Evolutionary conservation across 1,140 invertebrate species (phyloP).

Genomic region (Cydia splendana): DNA sequence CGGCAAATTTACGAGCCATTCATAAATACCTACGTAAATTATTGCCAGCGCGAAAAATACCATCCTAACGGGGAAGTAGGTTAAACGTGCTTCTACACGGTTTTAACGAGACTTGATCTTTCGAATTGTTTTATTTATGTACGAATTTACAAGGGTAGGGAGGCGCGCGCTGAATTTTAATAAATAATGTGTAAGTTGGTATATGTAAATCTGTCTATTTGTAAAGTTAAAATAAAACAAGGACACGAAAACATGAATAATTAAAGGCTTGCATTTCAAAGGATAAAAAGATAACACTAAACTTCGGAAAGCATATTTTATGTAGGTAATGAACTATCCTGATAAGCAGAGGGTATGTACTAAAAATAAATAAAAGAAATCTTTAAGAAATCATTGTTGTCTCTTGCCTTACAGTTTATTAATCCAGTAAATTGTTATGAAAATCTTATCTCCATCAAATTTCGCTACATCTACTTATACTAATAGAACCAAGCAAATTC

Average conservation of each 20-base stretch:
- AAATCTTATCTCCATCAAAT: background rate
- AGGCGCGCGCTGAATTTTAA: background rate
- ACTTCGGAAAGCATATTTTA: too few relatives aligned
- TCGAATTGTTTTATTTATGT: conserved; percentile 10
- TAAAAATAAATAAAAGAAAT: too few relatives aligned
- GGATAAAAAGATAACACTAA: too few relatives aligned
- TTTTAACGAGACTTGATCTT: conserved; percentile 7
- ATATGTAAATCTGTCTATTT: too few relatives aligned
- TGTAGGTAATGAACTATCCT: too few relatives aligned
- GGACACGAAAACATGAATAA: background rate
- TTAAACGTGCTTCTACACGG: conserved; percentile 11
- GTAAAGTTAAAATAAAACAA: too few relatives aligned
- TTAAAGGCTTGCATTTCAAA: too few relatives aligned
- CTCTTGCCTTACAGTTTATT: background rate
- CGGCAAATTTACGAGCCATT: conserved; percentile 68
- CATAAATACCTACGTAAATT: conserved; percentile 60
- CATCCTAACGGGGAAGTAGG: conserved; percentile 4
- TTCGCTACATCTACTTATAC: too few relatives aligned
- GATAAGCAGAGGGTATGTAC: too few relatives aligned
- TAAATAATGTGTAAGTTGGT: background rate
- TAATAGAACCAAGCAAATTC: background rate
- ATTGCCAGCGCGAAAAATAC: conserved; percentile 55
- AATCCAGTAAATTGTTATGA: too few relatives aligned
- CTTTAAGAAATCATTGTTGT: background rate
- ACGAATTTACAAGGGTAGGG: background rate